phyloP scores from a whole-genome alignment of 30 jellyfish, hydroid and myxozoan species.

The Hydractinia echinata region DNA sequence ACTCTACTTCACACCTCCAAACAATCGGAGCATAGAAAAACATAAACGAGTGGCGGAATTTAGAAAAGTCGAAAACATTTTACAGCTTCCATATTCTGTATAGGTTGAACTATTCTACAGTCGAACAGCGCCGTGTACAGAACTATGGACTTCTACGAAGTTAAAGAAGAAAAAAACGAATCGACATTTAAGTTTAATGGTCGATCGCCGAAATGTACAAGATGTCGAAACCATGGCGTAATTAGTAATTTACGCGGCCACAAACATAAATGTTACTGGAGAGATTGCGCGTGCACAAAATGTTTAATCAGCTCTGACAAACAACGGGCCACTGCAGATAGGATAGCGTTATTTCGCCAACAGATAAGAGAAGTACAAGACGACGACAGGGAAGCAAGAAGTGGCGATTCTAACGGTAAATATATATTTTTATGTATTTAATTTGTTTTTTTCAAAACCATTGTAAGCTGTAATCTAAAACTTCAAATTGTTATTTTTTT shows the following conservation, averaged over 20 bases:
- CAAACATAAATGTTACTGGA: conserved; percentile 19
- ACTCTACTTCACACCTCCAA: neutral
- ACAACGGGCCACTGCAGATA: conserved; percentile 31
- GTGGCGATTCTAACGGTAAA: too few relatives aligned
- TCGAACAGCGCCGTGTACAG: too few relatives aligned
- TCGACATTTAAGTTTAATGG: neutral
- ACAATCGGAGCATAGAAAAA: conserved; percentile 7
- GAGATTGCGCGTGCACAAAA: conserved; percentile 31
- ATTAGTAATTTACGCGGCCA: conserved; percentile 29
- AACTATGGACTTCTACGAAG: too few relatives aligned
- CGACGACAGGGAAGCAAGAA: neutral
- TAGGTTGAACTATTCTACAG: neutral
- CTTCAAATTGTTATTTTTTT: too few relatives aligned
- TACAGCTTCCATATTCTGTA: neutral
- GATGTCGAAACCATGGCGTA: conserved; percentile 38
- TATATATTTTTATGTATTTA: too few relatives aligned
- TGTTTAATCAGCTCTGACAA: conserved; percentile 32
- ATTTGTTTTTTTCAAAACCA: too few relatives aligned
- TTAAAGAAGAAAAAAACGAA: too few relatives aligned
- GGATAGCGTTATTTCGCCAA: conserved; percentile 35
- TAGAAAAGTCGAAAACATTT: neutral
- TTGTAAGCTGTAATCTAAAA: too few relatives aligned
- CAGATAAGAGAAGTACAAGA: conserved; percentile 15
- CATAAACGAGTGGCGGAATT: neutral
- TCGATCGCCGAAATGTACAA: conserved; percentile 28